Evolutionary conservation across 2,888 invertebrate species (phyloP), one percentile per base, ranked within the genome.

Genomic region (Lumbricus terrestris): DNA sequence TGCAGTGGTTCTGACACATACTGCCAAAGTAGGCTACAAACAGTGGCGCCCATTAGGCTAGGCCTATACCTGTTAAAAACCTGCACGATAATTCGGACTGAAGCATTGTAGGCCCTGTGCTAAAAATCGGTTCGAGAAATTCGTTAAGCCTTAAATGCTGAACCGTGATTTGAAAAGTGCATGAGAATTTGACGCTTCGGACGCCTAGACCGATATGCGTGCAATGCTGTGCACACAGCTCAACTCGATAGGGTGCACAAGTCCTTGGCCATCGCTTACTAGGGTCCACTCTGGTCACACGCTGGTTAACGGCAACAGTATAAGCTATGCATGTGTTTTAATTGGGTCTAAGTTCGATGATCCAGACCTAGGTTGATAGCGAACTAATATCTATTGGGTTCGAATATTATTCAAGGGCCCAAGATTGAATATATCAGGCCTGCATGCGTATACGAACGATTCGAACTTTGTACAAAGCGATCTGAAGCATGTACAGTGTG

Each of bases 401-500:
- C 69, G 69, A 69, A 69, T n/a, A n/a, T n/a, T n/a, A n/a, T n/a
- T 69, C n/a, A n/a, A 69, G 69, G 69, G n/a, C 69, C 69, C 69
- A 8, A 69, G 29, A 69, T 69, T 69, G 69, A 69, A n/a, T 69
- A n/a, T 69, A 69, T 69, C 69, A n/a, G 69, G n/a, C 69, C 69
- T 47, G 23, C 47, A n/a, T 15, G 40, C 40, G 15, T 15, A 40
- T 47, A 42, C 15, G 23, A 15, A 47, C 47, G 16, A 8, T 4
- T 69, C 69, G 69, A 69, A 69, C 69, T 69, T 69, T 69, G 69
- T n/a, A 29, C 69, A 69, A 69, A 69, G n/a, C n/a, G 29, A 69
- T 69, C 69, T 69, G 29, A 69, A 69, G 69, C 47, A 6, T 69
- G 11, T 8, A 69, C n/a, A n/a, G n/a, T n/a, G 6, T 69, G 69